Evolutionary conservation across 2,797 vertebrate genomes (phyloP).

Genomic region (Rousettus madagascariensis): DNA sequence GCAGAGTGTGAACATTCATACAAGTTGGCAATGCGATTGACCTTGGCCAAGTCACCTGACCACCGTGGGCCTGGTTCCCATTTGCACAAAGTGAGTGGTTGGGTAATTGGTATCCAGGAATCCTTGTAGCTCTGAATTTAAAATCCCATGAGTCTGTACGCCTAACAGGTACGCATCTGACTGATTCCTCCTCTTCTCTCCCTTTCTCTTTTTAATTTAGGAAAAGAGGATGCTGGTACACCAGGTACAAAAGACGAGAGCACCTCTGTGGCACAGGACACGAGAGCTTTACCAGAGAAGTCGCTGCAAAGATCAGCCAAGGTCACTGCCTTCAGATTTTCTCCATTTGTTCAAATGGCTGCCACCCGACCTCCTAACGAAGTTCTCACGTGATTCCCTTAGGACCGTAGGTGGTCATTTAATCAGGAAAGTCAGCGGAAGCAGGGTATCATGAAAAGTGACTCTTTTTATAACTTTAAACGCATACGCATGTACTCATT

Average conservation of each 20-base stretch:
- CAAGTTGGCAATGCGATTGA: not conserved
- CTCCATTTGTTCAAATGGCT: not conserved
- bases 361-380: not conserved
- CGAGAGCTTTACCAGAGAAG: slow-evolving; percentile 82
- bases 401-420: not conserved
- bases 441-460: not conserved
- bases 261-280: slow-evolving; percentile 69
- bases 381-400: not conserved
- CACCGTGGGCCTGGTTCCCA: not conserved
- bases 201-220: slow-evolving; percentile 69
- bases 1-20: not conserved
- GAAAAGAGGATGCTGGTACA: slow-evolving; percentile 45
- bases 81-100: not conserved
- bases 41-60: not conserved
- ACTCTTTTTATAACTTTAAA: not conserved
- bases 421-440: not conserved
- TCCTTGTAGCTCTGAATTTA: not conserved
- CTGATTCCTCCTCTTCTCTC: not conserved
- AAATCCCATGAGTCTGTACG: not conserved
- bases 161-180: not conserved
- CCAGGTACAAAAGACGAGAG: slow-evolving; percentile 68
- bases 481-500: not conserved
- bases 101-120: not conserved
- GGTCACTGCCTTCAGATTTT: slow-evolving; percentile 81
- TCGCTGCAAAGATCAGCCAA: slow-evolving; percentile 94